phyloP scores from a whole-genome alignment of 2,888 invertebrate genomes.

The Drosophila incognita region DNA sequence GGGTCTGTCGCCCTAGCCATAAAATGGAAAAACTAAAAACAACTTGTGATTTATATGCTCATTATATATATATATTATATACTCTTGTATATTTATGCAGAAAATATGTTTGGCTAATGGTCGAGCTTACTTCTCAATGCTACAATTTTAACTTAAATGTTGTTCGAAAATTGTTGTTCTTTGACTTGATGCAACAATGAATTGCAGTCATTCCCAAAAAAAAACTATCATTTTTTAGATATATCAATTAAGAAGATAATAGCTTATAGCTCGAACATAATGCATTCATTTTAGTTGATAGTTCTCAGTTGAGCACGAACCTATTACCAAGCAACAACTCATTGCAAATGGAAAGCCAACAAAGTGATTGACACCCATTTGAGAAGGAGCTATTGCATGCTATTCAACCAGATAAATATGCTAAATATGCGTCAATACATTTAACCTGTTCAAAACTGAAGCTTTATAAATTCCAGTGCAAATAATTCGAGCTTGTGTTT shows the following conservation, averaged over 20 bases:
- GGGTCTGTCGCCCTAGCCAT: not conserved
- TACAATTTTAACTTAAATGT: not conserved
- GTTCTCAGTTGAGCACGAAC: not conserved
- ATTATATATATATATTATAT: not conserved
- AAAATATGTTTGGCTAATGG: not conserved
- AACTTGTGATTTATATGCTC: not conserved
- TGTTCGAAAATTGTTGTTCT: not conserved
- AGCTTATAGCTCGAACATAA: not conserved
- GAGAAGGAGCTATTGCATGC: not conserved
- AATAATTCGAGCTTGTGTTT: slow-evolving; percentile 4
- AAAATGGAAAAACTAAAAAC: not conserved
- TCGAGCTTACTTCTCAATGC: not conserved
- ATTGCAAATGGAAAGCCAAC: not conserved
- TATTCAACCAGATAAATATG: slow-evolving; percentile 11
- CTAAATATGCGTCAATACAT: slow-evolving; percentile 12
- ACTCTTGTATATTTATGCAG: not conserved
- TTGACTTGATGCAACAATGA: not conserved
- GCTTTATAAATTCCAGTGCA: not conserved
- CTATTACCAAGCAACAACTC: not conserved
- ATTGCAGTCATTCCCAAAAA: not conserved
- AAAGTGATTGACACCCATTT: not conserved
- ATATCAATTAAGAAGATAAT: not conserved
- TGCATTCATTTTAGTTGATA: not conserved
- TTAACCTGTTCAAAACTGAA: slow-evolving; percentile 5
- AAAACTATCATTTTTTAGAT: not conserved